Base-by-base conservation (phyloP, 2,797 vertebrate species). In the Philypnodon macrostomus region DNA sequence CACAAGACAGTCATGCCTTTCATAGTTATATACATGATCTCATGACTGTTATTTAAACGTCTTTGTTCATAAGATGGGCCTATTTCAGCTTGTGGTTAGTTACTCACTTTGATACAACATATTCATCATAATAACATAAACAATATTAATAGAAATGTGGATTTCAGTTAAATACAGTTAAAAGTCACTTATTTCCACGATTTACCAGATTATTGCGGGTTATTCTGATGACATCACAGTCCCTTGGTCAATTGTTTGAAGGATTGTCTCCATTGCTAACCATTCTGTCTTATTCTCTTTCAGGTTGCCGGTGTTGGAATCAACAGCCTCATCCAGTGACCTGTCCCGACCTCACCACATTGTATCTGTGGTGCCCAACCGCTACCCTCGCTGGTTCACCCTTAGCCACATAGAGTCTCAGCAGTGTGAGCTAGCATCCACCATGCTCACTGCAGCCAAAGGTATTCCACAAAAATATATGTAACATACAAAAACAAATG, bases 401-500 rank as follows among this genome's bases (percentile, higher is more conserved):
- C 87, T 98, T 74, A 97, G 94, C 90, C 96, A 98, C 90, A 95
- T 98, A 12, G 96, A 98, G 85, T 97, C 96, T 66, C 96, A 98
- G 88, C 96, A 98, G 85, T 98, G 96, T 87, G 96, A 98, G 81
- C 91, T 98, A 87, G 96, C 96, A 17, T 98, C 96, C 15, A 98
- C 96, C 78, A 98, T 98, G 96, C 91, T 98, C 67, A 98, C 96
- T 52, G 96, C 96, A 76, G 96, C 96, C 91, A 98, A 98, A 98
- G 96, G 96, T 98, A 34, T 12, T 21, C 6, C 11, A 6, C n/a
- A 7, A 7, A 7, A 33, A 7, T n/a, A 2, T 14, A 6, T 13
- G 8, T 33, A 2, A 14, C 15, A 2, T 21, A 23, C 17, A 21
- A 23, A 49, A 16, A 26, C 14, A 44, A 39, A 13, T 9, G 10